Evolutionary conservation across 2,113 vertebrate species (phyloP).

Genomic region (Polypterus bichir): DNA sequence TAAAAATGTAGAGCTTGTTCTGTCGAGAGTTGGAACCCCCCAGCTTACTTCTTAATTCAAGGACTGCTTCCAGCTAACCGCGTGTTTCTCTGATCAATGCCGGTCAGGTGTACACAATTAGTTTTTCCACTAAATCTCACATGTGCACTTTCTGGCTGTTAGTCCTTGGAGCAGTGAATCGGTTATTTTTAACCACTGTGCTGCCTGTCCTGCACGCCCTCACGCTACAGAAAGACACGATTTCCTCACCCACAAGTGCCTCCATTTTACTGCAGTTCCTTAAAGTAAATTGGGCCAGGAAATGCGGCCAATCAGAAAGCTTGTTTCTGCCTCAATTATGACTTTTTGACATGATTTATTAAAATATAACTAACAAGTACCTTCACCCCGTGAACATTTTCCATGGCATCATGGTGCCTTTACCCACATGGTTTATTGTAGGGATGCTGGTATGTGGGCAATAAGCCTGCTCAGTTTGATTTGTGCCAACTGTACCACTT

Average conservation of each 20-base stretch:
- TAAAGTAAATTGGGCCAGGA: slow-evolving; percentile 14
- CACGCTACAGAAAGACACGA: not conserved
- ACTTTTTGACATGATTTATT: too few species aligned
- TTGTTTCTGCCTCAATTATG: too few species aligned
- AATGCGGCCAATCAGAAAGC: not conserved
- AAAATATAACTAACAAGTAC: too few species aligned
- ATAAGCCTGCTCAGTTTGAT: too few species aligned
- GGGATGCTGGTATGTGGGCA: too few species aligned
- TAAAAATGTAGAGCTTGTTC: slow-evolving; percentile 2
- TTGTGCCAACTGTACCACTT: too few species aligned
- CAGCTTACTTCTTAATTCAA: slow-evolving; percentile 13
- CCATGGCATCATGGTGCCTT: too few species aligned
- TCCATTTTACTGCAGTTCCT: slow-evolving; percentile 6
- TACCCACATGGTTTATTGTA: too few species aligned
- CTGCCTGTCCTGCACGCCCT: not conserved
- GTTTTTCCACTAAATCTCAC: slow-evolving; percentile 20
- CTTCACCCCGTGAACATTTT: too few species aligned
- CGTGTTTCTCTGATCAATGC: slow-evolving; percentile 1
- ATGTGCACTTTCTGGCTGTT: slow-evolving; percentile 2
- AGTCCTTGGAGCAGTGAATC: slow-evolving; percentile 15
- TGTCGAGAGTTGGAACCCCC: slow-evolving; percentile 3
- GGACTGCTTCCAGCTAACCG: slow-evolving; percentile 12
- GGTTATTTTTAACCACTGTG: slow-evolving; percentile 10
- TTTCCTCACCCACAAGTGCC: slow-evolving; percentile 13
- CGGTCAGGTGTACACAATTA: slow-evolving; percentile 12